Evolutionary conservation across 2,113 vertebrate species (phyloP), one percentile per base, ranked within the genome.

Genomic region (Gambusia holbrooki): DNA sequence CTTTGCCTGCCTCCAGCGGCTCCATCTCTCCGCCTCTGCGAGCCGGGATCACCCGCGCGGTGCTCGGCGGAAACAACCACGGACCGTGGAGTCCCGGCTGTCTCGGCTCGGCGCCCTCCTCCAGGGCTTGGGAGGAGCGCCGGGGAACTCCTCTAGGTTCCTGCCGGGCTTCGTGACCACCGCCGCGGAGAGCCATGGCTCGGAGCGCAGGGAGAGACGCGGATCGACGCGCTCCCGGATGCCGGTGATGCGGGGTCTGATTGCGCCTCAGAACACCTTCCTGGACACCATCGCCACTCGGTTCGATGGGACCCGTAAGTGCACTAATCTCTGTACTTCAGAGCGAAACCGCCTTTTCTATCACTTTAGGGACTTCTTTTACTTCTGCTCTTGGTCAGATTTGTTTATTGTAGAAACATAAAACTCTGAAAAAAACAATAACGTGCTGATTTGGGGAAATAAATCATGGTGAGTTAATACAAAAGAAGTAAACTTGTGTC

Each of bases 281-380:
- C 11, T 93, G 87, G 93, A 93, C 8, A 93, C 93, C 42, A 93
- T 93, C 67, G 93, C 93, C 17, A 93, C 91, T n/a, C 93, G 93
- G 15, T 93, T 93, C 84, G 92, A 93, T 62, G 93, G 93, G 6
- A 93, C 93, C 62, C 93, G 93, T 93, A 84, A 93, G 93, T 93
- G 61, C 15, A 5, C 12, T 32, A 48, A 64, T 25, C 58, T 33
- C 4, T 1, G 58, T 0, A 30, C 64, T 17, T 62, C 1, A 25
- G 25, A 51, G 77, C 77, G 70, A 75, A 69, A 42, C 17, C 22
- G 22, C 74, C 19, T 29, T 60, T 58, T 35, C 8, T 60, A 40
- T 12, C 40, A 27, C 45, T 74, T 77, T 12, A 4, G 33, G 48
- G 1, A 69, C 58, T 69, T 35, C 22, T 35, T 14, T 62, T 17